phyloP scores from a whole-genome alignment of 2,113 vertebrate genomes.

The Leptobrachium leishanense region DNA sequence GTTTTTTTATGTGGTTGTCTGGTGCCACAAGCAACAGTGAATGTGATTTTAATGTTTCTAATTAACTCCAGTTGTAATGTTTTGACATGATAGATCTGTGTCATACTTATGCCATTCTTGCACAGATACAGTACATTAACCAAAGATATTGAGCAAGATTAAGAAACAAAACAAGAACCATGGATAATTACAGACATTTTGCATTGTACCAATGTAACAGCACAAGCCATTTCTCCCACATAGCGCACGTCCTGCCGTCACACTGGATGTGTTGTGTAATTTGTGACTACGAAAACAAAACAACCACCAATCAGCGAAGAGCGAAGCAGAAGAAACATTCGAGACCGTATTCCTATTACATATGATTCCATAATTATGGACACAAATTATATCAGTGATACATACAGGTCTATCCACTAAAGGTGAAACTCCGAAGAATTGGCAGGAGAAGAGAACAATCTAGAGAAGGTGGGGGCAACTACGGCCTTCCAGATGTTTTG shows the following conservation, averaged over 20 bases:
- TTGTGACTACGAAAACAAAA: not conserved
- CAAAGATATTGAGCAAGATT: not conserved
- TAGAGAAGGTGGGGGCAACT: no score
- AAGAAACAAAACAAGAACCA: not conserved
- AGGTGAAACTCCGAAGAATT: no score
- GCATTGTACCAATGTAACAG: not conserved
- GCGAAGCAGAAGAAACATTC: no score
- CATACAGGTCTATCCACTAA: no score
- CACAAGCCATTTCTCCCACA: not conserved
- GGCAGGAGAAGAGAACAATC: no score
- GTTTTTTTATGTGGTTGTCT: not conserved
- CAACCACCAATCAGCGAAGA: not conserved
- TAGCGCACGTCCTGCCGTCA: not conserved
- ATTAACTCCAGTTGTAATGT: slow-evolving; percentile 33
- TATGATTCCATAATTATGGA: no score
- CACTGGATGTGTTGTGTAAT: not conserved
- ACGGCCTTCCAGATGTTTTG: no score
- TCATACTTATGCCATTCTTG: slow-evolving; percentile 9
- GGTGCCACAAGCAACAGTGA: slow-evolving; percentile 11
- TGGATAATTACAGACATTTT: not conserved
- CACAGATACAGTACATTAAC: slow-evolving; percentile 23
- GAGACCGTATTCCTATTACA: no score
- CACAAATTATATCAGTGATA: no score
- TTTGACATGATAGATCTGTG: slow-evolving; percentile 32
- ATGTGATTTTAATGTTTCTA: slow-evolving; percentile 32